Percentiles rank a stretch among this genome's conserved stretches.
Evolutionary conservation across 2,888 invertebrate genomes (phyloP).

Genomic region (Panopea generosa): DNA sequence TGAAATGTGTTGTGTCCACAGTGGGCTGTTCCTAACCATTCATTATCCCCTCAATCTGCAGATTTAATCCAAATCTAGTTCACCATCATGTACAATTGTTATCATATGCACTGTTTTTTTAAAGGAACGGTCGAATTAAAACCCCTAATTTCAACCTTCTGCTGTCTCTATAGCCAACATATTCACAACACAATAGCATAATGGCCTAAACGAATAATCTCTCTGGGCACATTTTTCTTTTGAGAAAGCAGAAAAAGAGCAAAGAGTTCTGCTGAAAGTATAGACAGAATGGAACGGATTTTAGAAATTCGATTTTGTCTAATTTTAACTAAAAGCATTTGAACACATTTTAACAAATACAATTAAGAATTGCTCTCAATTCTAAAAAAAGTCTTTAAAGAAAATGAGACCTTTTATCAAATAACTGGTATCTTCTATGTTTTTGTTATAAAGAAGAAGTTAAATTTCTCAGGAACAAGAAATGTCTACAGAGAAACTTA

Average conservation of each 20-base stretch:
- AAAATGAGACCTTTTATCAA: too few relatives aligned
- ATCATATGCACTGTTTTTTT: slow-evolving; percentile 1
- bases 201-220: slow-evolving; percentile 31
- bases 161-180: slow-evolving; percentile 15
- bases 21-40: slow-evolving; percentile 48
- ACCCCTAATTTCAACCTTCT: slow-evolving; percentile 56
- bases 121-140: not conserved
- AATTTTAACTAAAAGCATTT: slow-evolving; percentile 5
- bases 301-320: not conserved
- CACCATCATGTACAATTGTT: slow-evolving; percentile 33
- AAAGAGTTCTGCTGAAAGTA: slow-evolving; percentile 1
- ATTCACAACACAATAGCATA: slow-evolving; percentile 25
- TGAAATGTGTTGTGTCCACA: slow-evolving; percentile 60
- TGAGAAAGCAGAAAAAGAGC: slow-evolving; percentile 40
- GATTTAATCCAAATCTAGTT: slow-evolving; percentile 12
- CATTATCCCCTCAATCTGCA: slow-evolving; percentile 64
- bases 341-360: too few relatives aligned
- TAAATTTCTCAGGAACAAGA: too few relatives aligned
- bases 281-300: not conserved
- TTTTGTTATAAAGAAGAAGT: too few relatives aligned
- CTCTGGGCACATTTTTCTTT: slow-evolving; percentile 25
- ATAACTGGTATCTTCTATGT: too few relatives aligned
- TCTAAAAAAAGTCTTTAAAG: too few relatives aligned
- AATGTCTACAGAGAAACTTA: too few relatives aligned
- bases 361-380: too few relatives aligned